phyloP scores from a whole-genome alignment of 2,113 vertebrate genomes.

The Erythrolamprus reginae region DNA sequence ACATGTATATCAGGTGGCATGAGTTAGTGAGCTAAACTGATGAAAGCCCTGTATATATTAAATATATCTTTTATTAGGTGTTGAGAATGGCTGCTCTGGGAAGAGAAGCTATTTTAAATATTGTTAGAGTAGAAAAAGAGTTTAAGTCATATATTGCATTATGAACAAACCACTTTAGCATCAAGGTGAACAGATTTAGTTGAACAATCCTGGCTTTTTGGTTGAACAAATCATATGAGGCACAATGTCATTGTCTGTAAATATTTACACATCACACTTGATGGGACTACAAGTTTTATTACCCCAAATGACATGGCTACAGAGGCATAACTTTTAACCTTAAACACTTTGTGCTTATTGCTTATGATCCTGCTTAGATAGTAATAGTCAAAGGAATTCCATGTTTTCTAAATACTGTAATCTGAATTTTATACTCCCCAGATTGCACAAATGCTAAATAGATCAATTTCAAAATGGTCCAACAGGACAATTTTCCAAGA shows the following conservation, averaged over 20 bases:
- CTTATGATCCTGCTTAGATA: background rate
- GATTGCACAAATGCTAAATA: background rate
- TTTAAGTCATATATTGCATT: background rate
- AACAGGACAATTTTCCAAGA: background rate
- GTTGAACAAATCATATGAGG: background rate
- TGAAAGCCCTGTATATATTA: constrained; percentile 38
- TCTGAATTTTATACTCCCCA: background rate
- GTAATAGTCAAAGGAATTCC: background rate
- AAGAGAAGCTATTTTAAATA: constrained; percentile 4
- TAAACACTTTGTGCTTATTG: background rate
- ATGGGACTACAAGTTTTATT: background rate
- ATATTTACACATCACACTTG: background rate
- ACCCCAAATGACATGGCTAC: background rate
- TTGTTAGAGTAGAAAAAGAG: background rate
- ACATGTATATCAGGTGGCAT: constrained; percentile 12
- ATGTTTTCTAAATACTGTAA: background rate
- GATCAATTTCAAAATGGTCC: background rate
- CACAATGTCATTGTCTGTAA: background rate
- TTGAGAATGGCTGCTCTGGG: constrained; percentile 43
- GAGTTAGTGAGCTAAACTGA: constrained; percentile 45
- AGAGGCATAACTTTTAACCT: background rate
- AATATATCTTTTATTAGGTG: constrained; percentile 25
- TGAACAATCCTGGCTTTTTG: background rate
- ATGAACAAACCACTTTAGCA: background rate
- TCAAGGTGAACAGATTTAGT: background rate